Conservation (phyloP, 2,113 vertebrate species). For the Nannospalax galili region DNA sequence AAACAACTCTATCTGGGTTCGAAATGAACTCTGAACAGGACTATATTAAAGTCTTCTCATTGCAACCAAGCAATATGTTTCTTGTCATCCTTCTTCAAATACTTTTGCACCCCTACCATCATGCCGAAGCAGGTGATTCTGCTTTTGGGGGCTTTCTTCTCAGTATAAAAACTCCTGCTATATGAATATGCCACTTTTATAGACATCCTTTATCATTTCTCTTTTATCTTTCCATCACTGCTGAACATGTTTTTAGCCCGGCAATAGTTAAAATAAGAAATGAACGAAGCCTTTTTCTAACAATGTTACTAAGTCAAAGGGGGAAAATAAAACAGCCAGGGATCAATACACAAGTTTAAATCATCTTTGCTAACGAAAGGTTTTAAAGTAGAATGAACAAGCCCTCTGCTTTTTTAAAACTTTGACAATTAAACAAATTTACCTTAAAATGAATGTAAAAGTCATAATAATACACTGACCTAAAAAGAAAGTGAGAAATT, state of each 20-base stretch:
- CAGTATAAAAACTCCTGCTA: neutral
- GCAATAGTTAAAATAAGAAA: neutral
- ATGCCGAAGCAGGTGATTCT: neutral
- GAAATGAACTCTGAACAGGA: neutral
- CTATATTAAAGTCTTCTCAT: neutral
- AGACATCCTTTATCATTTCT: neutral
- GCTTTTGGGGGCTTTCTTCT: neutral
- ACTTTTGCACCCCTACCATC: neutral
- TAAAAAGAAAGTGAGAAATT: neutral
- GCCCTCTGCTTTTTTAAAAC: neutral
- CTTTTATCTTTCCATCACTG: neutral
- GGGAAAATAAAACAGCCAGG: neutral
- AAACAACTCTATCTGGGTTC: neutral
- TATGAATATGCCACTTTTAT: neutral
- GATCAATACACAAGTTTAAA: neutral
- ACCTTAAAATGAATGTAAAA: conserved; percentile 28
- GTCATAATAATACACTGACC: neutral
- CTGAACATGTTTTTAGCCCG: neutral
- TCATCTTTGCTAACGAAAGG: neutral
- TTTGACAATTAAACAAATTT: conserved; percentile 8
- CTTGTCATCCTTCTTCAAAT: neutral
- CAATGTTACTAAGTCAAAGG: neutral
- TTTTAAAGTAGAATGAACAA: neutral
- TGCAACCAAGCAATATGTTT: neutral
- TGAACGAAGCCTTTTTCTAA: neutral